Evolutionary conservation across 64 coral and sea anemone genomes (phyloP).

Genomic region (Dendrophyllia cribrosa): DNA sequence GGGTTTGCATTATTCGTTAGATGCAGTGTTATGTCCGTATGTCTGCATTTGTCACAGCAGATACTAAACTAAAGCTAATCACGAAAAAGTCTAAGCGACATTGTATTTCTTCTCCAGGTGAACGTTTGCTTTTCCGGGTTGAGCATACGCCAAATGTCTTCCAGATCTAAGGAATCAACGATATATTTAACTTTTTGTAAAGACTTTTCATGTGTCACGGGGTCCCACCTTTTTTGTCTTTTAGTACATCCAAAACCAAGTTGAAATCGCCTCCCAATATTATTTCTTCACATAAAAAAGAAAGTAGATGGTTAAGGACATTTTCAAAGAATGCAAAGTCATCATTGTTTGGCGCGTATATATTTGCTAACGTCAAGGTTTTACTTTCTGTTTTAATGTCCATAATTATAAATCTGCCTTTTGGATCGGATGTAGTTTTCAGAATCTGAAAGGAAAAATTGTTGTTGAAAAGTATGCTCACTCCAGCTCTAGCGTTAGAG

Average conservation of each 20-base stretch:
- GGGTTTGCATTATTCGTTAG: background rate
- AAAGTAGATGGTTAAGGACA: background rate
- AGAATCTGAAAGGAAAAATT: no score
- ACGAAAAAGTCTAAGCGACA: constrained; percentile 26
- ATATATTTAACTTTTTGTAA: background rate
- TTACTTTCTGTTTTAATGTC: no score
- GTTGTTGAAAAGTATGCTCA: no score
- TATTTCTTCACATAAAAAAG: background rate
- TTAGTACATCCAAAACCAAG: constrained; percentile 2
- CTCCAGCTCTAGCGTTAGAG: no score
- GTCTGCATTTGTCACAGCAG: constrained; percentile 3
- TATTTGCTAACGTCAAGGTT: no score
- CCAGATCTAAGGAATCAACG: background rate
- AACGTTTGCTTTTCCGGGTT: background rate
- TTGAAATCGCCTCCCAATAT: constrained; percentile 28
- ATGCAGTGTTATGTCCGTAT: constrained; percentile 4
- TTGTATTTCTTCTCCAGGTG: background rate
- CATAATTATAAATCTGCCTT: no score
- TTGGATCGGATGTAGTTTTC: no score
- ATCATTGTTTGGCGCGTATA: no score
- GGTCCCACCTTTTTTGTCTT: constrained; percentile 27
- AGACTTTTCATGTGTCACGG: constrained; percentile 2
- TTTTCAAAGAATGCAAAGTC: no score
- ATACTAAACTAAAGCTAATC: background rate
- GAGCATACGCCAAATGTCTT: background rate